Evolutionary conservation across 2,797 vertebrate genomes (phyloP).

Genomic region (Ctenochaetus hawaiiensis): DNA sequence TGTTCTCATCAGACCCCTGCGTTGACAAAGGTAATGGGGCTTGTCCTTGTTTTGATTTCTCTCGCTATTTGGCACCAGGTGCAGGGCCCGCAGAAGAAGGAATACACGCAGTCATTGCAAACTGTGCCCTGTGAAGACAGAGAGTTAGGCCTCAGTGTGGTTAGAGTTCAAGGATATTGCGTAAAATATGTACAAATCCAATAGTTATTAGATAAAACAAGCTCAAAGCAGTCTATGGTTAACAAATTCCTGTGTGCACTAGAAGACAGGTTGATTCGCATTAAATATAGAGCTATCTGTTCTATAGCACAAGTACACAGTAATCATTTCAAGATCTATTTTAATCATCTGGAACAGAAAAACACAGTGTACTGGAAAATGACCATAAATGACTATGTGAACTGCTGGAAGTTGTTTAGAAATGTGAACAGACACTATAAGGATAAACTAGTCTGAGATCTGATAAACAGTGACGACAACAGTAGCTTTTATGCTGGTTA

Average conservation of each 20-base stretch:
- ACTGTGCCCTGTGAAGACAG: conserved; percentile 72
- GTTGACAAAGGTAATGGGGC: conserved; percentile 62
- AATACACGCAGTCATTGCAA: conserved; percentile 73
- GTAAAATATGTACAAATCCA: neutral
- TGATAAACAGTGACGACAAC: conserved; percentile 25
- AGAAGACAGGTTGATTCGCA: neutral
- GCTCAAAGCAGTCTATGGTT: neutral
- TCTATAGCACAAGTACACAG: neutral
- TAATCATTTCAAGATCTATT: conserved; percentile 11
- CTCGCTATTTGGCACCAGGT: conserved; percentile 82
- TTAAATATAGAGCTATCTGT: neutral
- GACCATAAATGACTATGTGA: neutral
- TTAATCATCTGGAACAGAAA: conserved; percentile 17
- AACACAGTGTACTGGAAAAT: neutral
- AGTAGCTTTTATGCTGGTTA: conserved; percentile 6
- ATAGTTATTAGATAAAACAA: neutral
- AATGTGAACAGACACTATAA: conserved; percentile 13
- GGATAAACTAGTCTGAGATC: conserved; percentile 24
- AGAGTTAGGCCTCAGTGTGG: neutral
- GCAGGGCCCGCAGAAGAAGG: conserved; percentile 78
- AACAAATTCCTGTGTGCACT: neutral
- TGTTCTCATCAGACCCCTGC: conserved; percentile 27
- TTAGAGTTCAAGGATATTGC: neutral
- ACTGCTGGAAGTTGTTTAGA: conserved; percentile 13
- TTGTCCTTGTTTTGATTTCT: conserved; percentile 72